These are phyloP conservation scores for Aradus depressus DNA, from an alignment of 2,888 invertebrate species.

Conservation along the genomic window DNA sequence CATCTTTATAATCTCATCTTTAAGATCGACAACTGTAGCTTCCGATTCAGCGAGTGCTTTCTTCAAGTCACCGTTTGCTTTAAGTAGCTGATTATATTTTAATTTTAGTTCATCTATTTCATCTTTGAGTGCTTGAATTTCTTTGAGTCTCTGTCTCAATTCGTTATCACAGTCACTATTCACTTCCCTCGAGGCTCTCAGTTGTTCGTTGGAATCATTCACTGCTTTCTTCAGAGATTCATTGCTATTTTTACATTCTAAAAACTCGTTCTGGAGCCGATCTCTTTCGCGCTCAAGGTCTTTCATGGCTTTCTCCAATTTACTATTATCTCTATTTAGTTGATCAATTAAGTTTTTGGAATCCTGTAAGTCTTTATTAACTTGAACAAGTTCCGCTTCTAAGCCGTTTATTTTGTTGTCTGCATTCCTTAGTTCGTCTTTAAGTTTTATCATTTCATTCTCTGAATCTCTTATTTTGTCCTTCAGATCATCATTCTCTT, in stretches of 20 bases:
- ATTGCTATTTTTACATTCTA: not conserved
- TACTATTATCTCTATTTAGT: not conserved
- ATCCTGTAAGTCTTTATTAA: conserved; percentile 6
- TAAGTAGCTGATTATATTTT: conserved; percentile 2
- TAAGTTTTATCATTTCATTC: not conserved
- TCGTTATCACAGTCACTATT: not conserved
- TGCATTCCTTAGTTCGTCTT: not conserved
- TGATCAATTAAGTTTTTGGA: not conserved
- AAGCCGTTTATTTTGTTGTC: not conserved
- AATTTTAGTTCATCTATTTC: not conserved
- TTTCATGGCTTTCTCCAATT: conserved; percentile 1
- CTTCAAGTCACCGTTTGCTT: not conserved
- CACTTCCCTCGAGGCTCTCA: not conserved
- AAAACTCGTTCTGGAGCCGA: not conserved
- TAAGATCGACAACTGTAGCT: conserved; percentile 1
- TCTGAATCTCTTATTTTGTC: conserved; percentile 3
- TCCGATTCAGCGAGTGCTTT: not conserved
- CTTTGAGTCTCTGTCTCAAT: not conserved
- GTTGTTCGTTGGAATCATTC: not conserved
- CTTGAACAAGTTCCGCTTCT: not conserved
- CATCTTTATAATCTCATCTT: not conserved
- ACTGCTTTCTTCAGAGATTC: not conserved
- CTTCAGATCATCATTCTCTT: conserved; percentile 1
- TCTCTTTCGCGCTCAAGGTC: conserved; percentile 8
- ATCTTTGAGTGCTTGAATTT: not conserved